Conservation (phyloP, 2,113 vertebrate genomes). For the Sphyrna mokarran region DNA sequence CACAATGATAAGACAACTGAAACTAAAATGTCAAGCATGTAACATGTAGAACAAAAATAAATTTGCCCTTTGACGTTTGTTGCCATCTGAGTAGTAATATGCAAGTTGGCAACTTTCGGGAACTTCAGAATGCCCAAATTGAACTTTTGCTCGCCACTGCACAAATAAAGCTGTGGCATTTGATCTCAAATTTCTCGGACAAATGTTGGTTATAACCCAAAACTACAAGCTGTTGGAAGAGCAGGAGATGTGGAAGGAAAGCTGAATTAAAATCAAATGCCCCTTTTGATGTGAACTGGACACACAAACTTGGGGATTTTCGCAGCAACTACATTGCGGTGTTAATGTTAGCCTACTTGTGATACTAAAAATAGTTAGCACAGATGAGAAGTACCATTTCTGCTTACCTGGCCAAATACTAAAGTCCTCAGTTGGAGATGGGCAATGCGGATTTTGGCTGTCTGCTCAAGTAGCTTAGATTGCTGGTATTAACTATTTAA, state of each 20-base stretch:
- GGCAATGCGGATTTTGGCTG: not conserved
- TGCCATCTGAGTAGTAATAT: not conserved
- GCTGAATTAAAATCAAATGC: not conserved
- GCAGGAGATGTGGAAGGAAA: not conserved
- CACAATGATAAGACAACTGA: not conserved
- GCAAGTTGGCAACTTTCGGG: not conserved
- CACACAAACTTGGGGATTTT: not conserved
- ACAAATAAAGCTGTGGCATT: not conserved
- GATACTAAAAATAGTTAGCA: no score
- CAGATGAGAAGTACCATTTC: not conserved
- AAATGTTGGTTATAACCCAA: not conserved
- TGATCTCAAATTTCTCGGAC: not conserved
- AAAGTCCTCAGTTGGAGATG: not conserved
- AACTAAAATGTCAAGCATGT: not conserved
- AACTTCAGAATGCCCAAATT: not conserved
- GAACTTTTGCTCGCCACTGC: not conserved
- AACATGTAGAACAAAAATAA: not conserved
- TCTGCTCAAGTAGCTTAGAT: not conserved
- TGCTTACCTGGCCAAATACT: not conserved
- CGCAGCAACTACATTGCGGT: no score
- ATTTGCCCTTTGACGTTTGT: not conserved
- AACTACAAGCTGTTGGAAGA: not conserved
- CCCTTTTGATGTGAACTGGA: not conserved
- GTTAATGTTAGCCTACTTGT: no score
- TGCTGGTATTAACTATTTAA: not conserved